Percentiles rank a stretch among this genome's conserved stretches.
Evolutionary conservation across 2,888 invertebrate genomes (phyloP).

Genomic region (Meghimatium bilineatum): DNA sequence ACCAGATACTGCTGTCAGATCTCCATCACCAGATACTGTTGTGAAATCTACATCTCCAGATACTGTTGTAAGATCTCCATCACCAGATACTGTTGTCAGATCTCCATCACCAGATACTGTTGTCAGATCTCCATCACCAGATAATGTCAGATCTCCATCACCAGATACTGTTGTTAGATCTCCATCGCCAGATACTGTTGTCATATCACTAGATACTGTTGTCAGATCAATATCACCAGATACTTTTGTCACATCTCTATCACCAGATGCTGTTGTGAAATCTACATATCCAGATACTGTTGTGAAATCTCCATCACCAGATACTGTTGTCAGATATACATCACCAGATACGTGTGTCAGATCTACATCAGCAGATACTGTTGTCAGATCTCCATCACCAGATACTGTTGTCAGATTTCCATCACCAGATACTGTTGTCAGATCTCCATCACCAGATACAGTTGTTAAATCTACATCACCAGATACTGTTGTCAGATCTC

Average conservation of each 20-base stretch:
- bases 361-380: background rate
- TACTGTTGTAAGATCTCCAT: background rate
- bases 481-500: background rate
- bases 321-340: background rate
- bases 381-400: background rate
- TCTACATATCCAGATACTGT: constrained; percentile 14
- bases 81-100: background rate
- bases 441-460: background rate
- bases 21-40: background rate
- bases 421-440: background rate
- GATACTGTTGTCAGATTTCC: background rate
- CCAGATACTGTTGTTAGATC: background rate
- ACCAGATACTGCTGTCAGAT: background rate
- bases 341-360: background rate
- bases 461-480: background rate
- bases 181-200: background rate
- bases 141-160: background rate
- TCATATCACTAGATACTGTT: constrained; percentile 5
- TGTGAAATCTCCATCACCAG: background rate
- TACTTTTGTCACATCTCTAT: background rate
- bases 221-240: background rate
- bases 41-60: background rate
- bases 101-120: background rate
- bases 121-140: background rate
- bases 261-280: background rate